Evolutionary conservation across 1,140 invertebrate species (phyloP), one percentile per base, ranked within the genome.

Genomic region (Drosophila dunni): DNA sequence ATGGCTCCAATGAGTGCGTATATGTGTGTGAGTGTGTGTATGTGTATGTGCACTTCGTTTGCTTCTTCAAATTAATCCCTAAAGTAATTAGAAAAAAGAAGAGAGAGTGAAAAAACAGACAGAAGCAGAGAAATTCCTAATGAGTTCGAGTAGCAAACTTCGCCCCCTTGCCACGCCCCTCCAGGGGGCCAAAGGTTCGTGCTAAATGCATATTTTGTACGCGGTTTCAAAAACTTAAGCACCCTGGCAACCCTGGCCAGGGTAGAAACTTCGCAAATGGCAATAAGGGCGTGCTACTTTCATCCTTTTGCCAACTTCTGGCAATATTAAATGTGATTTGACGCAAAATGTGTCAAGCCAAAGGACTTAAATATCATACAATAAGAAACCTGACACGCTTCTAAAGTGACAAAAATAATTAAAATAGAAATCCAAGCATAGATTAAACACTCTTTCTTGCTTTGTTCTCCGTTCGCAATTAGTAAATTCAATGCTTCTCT

Each of bases 51-150:
- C 69, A 89, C 80, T 88, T 83, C 68, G 74, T 77, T 58, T 79
- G 84, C 84, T 84, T 69, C 71, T 84, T 73, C 72, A 89, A 88
- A 89, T 89, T 89, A 89, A 89, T 89, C 84, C 84, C 84, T 75
- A 89, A 89, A 89, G 84, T 89, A 89, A 89, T 89, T 89, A 89
- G 84, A 89, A 88, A 86, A 81, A 89, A 83, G 36, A 10, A 61
- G 33, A 46, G 17, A 36, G 17, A 61, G 15, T 48, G 29, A 34
- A 13, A 61, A 6, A 61, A 45, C 45, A 10, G 11, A 79, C 20
- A 45, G 51, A 54, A 38, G 51, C 13, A 24, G 10, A 45, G 42
- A 45, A 79, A 85, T 78, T 53, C 71, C 57, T 81, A 86, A 86
- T 86, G 82, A 86, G 82, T 81, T 86, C 82, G 78, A 86, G 78